These are phyloP conservation scores for Pycnonotus jocosus DNA, from an alignment of 2,113 vertebrate genomes.

Conservation along the genomic window DNA sequence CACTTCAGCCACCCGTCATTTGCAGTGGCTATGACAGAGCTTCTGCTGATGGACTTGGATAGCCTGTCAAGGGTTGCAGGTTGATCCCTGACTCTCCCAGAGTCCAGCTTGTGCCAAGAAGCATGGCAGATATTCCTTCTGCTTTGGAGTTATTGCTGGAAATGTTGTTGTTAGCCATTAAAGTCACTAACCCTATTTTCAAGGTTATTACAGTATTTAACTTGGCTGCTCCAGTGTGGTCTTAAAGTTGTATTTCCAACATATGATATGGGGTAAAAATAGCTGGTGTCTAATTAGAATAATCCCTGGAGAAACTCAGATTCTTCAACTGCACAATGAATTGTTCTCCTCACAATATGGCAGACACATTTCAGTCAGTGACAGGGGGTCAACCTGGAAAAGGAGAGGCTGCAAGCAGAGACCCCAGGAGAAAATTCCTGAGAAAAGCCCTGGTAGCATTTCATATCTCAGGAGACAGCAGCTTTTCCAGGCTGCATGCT, in stretches of 20 bases:
- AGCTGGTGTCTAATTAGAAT: conserved; percentile 14
- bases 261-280: conserved; percentile 25
- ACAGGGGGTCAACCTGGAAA: background rate
- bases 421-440: background rate
- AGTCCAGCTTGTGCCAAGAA: background rate
- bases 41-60: background rate
- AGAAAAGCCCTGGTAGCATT: background rate
- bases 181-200: conserved; percentile 22
- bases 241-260: conserved; percentile 13
- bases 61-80: background rate
- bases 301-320: background rate
- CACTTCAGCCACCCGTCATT: background rate
- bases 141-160: background rate
- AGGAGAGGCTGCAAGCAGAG: background rate
- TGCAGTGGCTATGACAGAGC: background rate
- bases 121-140: background rate
- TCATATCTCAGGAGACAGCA: background rate
- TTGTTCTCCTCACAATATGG: background rate
- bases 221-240: conserved; percentile 7
- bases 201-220: conserved; percentile 33
- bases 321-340: background rate
- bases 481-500: background rate
- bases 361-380: background rate
- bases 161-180: conserved; percentile 27
- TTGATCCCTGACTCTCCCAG: background rate